phyloP scores from a whole-genome alignment of 2,888 invertebrate genomes.

The Nephrotoma guestfalica region DNA sequence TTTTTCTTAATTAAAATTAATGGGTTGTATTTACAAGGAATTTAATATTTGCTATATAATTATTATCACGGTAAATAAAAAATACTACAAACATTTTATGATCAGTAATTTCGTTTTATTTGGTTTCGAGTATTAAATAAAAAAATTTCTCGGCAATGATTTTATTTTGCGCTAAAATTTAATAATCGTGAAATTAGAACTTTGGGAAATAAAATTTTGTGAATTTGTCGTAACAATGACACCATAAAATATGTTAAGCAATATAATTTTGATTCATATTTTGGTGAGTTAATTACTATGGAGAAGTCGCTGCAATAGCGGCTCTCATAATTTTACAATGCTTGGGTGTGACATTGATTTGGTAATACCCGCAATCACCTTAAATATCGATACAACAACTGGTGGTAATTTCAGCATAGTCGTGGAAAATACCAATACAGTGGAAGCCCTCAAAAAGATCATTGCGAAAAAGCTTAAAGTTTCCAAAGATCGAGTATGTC shows the following conservation, averaged over 20 bases:
- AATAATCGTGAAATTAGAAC: background rate
- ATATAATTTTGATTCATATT: too few species aligned
- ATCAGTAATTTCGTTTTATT: background rate
- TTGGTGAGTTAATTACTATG: conserved; percentile 4
- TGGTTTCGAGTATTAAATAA: background rate
- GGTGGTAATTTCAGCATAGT: conserved; percentile 82
- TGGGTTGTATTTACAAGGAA: background rate
- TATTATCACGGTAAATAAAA: background rate
- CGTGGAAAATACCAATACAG: conserved; percentile 64
- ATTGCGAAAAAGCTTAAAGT: conserved; percentile 84
- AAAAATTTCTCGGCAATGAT: background rate
- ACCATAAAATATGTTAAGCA: too few species aligned
- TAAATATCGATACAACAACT: conserved; percentile 75
- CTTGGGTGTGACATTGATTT: conserved; percentile 45
- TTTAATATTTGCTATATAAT: background rate
- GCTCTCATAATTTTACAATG: conserved; percentile 19
- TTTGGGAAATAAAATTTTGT: background rate
- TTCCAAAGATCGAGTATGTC: conserved; percentile 82
- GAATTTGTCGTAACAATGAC: background rate
- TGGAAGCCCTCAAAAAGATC: conserved; percentile 78
- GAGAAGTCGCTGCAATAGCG: conserved; percentile 9
- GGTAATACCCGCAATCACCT: conserved; percentile 47
- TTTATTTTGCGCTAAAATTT: background rate
- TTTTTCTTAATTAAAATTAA: background rate
- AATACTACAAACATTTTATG: background rate